Base-by-base conservation (phyloP, 1,140 invertebrate species). In the Brachionus manjavacas region DNA sequence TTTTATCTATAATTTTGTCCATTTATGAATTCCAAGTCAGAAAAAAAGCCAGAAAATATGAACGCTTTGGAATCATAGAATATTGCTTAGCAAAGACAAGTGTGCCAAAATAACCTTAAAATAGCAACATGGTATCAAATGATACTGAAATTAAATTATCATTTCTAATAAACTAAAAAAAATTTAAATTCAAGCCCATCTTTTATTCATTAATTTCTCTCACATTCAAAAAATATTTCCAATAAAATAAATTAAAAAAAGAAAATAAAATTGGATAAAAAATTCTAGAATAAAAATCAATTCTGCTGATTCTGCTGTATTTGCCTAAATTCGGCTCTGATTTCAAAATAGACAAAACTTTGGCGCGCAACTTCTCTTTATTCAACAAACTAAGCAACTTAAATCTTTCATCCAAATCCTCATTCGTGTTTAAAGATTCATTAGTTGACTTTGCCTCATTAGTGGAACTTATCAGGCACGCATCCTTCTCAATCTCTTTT, bases 211-310 rank as follows among this genome's bases (percentile, higher is more conserved):
- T 55, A 2, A 23, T 11, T 20, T 76, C 72, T 76, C 72, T 76
- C 0, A 23, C 11, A 60, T 79, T 16, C n/a, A 88, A 85, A 85
- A 89, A 92, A n/a, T 88, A 86, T 9, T 88, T 85, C 91, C 91
- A 92, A 86, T 92, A 92, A 78, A 90, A 86, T 23, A 89, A 85
- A 86, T 91, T 91, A 60, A 91, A 87, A 4, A 90, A 81, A 49
- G 87, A 85, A 86, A 92, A 91, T 0, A 88, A 87, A 4, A 89
- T 84, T 0, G 91, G 91, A 86, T 92, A 92, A 9, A 90, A 84
- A 64, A 89, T 87, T 25, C 91, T 87, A 4, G 90, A 87, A 78
- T 89, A 88, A 12, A 91, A 90, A 86, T 92, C 92, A 55, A 92
- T 90, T 87, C 88, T 88, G 84, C 89, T 90, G 16, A 88, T 79